Evolutionary conservation across 2,888 invertebrate species (phyloP).

Genomic region (Alcis repandata): DNA sequence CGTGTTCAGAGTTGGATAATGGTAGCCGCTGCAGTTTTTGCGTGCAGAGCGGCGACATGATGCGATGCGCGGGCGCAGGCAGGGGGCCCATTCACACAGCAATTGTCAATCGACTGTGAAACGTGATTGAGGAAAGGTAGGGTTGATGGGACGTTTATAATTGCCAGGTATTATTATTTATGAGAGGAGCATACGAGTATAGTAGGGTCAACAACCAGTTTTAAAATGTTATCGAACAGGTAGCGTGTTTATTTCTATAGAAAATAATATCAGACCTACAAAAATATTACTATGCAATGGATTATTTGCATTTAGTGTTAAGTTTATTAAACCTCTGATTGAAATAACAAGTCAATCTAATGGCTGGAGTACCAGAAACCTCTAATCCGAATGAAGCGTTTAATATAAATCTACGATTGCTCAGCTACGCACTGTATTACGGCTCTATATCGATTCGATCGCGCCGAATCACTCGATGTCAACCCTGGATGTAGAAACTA

Average conservation of each 20-base stretch:
- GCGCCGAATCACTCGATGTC: constrained; percentile 28
- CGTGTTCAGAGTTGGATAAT: constrained; percentile 32
- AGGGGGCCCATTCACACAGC: constrained; percentile 76
- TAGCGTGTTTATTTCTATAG: not conserved
- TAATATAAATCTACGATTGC: no score
- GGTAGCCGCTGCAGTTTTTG: constrained; percentile 57
- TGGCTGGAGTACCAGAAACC: no score
- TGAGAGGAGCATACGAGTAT: not conserved
- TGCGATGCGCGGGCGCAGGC: constrained; percentile 58
- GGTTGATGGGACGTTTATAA: constrained; percentile 33
- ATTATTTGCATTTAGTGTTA: not conserved
- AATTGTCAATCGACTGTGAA: constrained; percentile 74
- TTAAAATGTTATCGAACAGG: not conserved
- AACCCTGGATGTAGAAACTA: constrained; percentile 32
- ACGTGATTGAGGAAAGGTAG: constrained; percentile 44
- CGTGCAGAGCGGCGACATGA: constrained; percentile 51
- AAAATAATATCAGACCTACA: no score
- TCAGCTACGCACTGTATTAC: not conserved
- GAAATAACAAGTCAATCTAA: not conserved
- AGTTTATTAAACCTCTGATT: not conserved
- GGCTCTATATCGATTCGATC: constrained; percentile 9
- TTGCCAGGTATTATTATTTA: constrained; percentile 5
- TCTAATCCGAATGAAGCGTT: no score
- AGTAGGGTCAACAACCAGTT: not conserved
- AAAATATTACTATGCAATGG: not conserved